These are phyloP conservation scores for Megaleporinus macrocephalus DNA, from an alignment of 2,113 vertebrate genomes.

Conservation along the genomic window DNA sequence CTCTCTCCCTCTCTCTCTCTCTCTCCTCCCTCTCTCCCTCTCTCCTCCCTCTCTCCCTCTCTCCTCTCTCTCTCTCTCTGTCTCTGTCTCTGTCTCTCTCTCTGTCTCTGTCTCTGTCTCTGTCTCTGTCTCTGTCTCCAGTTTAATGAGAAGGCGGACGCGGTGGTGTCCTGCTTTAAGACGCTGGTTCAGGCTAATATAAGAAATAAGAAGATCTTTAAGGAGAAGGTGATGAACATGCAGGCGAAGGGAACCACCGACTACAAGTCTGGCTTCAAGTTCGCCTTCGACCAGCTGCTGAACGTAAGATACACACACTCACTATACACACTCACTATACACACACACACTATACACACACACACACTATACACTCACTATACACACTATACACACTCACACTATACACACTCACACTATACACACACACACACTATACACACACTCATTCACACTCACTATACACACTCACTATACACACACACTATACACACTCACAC, in stretches of 20 bases:
- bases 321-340: neutral
- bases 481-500: no score
- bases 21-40: no score
- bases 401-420: no score
- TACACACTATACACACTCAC: no score
- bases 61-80: no score
- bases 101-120: slow-evolving; percentile 13
- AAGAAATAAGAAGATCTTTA: slow-evolving; percentile 98
- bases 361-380: no score
- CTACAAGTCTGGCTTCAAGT: slow-evolving; percentile 98
- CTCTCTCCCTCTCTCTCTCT: no score
- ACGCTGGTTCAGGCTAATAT: slow-evolving; percentile 97
- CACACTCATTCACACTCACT: no score
- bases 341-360: neutral
- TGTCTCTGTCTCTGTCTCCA: slow-evolving; percentile 58
- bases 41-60: no score
- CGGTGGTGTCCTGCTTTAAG: slow-evolving; percentile 93
- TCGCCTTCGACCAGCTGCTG: slow-evolving; percentile 96
- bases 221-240: slow-evolving; percentile 92
- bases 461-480: no score
- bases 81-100: no score
- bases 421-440: no score
- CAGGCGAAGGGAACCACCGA: slow-evolving; percentile 95
- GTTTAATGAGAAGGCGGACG: slow-evolving; percentile 96
- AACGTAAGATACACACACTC: slow-evolving; percentile 82